phyloP scores from a whole-genome alignment of 2,888 invertebrate species.

The Gnatocerus cornutus region DNA sequence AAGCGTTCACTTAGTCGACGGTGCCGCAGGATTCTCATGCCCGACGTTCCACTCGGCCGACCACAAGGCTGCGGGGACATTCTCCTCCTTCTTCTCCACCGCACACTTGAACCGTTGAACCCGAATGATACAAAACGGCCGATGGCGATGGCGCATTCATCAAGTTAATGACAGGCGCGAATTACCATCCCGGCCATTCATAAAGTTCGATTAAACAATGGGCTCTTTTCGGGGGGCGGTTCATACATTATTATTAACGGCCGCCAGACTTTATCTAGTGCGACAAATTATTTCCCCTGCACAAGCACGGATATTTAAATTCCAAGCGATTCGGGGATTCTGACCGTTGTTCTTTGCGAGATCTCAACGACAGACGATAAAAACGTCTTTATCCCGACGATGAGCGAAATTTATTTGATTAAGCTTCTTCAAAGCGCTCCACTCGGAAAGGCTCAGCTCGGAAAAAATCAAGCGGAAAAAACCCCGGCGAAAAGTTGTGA shows the following conservation, averaged over 20 bases:
- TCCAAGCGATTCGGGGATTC: slow-evolving; percentile 23
- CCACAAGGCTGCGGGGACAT: slow-evolving; percentile 48
- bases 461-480: slow-evolving; percentile 23
- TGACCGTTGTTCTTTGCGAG: slow-evolving; percentile 32
- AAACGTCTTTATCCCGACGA: slow-evolving; percentile 36
- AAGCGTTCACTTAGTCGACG: slow-evolving; percentile 42
- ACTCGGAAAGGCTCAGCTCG: slow-evolving; percentile 3
- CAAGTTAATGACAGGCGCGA: slow-evolving; percentile 18
- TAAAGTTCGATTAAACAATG: slow-evolving; percentile 23
- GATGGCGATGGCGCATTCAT: slow-evolving; percentile 19
- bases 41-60: slow-evolving; percentile 51
- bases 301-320: slow-evolving; percentile 33
- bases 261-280: slow-evolving; percentile 17
- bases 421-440: slow-evolving; percentile 31
- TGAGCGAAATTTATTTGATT: slow-evolving; percentile 36
- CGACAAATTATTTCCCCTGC: slow-evolving; percentile 38
- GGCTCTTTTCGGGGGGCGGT: background rate
- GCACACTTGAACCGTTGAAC: slow-evolving; percentile 39
- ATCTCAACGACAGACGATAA: slow-evolving; percentile 14
- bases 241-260: background rate
- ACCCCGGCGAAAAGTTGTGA: slow-evolving; percentile 23
- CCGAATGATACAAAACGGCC: slow-evolving; percentile 35
- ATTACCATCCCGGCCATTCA: slow-evolving; percentile 28
- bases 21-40: slow-evolving; percentile 54
- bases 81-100: slow-evolving; percentile 41